phyloP scores from a whole-genome alignment of 92 coral and sea anemone genomes.

The Plumapathes pennacea region DNA sequence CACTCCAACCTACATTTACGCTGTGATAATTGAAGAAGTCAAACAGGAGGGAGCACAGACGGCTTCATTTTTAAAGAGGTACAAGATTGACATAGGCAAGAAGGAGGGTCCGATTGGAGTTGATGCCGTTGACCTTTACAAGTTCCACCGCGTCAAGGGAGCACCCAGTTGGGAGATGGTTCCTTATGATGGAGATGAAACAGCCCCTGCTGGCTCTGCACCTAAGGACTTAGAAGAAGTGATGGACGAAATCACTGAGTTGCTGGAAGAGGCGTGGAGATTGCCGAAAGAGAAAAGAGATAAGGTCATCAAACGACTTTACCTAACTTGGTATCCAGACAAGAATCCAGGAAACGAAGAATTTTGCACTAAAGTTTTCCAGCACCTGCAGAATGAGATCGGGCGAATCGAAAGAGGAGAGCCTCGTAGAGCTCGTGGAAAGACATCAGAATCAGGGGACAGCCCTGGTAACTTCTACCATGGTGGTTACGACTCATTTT shows the following conservation, averaged over 20 bases:
- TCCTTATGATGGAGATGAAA: not conserved
- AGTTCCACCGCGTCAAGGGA: constrained; percentile 51
- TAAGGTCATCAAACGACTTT: constrained; percentile 52
- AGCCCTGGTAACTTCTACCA: not conserved
- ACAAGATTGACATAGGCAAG: constrained; percentile 55
- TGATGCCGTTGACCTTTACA: constrained; percentile 56
- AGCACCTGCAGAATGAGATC: constrained; percentile 58
- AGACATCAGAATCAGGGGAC: not conserved
- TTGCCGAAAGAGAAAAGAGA: constrained; percentile 24
- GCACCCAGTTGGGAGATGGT: constrained; percentile 14
- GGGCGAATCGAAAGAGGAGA: constrained; percentile 46
- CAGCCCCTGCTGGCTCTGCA: too few species aligned
- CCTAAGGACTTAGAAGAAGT: constrained; percentile 4
- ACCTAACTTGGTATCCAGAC: constrained; percentile 72
- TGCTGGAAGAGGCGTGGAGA: constrained; percentile 66
- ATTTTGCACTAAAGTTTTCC: constrained; percentile 63
- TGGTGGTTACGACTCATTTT: constrained; percentile 25
- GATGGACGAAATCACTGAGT: constrained; percentile 12
- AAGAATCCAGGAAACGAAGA: constrained; percentile 67
- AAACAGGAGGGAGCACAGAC: not conserved
- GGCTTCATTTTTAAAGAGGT: constrained; percentile 8
- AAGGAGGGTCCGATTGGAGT: constrained; percentile 27
- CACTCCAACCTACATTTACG: constrained; percentile 68
- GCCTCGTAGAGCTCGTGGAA: not conserved
- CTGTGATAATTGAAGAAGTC: constrained; percentile 61